These are phyloP conservation scores for Agrenia bidenticulata DNA, from an alignment of 2,888 invertebrate genomes.

Conservation along the genomic window DNA sequence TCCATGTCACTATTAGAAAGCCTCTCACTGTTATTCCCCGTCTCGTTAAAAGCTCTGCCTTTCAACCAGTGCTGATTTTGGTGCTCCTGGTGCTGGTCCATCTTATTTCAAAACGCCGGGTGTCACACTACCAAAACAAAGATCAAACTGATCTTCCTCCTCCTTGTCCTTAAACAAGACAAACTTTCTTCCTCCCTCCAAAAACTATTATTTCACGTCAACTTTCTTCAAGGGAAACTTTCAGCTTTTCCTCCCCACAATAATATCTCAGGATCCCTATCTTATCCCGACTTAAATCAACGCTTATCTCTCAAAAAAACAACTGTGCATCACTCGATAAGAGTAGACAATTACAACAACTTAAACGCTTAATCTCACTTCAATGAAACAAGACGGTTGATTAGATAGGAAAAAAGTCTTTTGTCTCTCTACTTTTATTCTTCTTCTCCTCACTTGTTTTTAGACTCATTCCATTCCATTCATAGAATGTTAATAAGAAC, in stretches of 20 bases:
- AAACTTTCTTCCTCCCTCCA: background rate
- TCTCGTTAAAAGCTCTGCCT: background rate
- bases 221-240: background rate
- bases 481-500: slow-evolving; percentile 16
- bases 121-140: slow-evolving; percentile 11
- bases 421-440: background rate
- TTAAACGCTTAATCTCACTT: slow-evolving; percentile 6
- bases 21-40: slow-evolving; percentile 11
- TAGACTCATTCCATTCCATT: slow-evolving; percentile 13
- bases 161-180: slow-evolving; percentile 10
- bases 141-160: background rate
- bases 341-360: slow-evolving; percentile 1
- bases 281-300: background rate
- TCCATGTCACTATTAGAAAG: background rate
- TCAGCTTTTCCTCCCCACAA: background rate
- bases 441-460: background rate
- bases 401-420: no score
- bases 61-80: slow-evolving; percentile 9
- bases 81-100: slow-evolving; percentile 30
- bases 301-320: background rate
- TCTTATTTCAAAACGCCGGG: slow-evolving; percentile 24
- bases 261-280: background rate
- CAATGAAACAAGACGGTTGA: slow-evolving; percentile 6
- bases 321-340: slow-evolving; percentile 7
- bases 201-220: background rate